Conservation (phyloP, 2,888 invertebrate genomes). For the Epinotia nisella region DNA sequence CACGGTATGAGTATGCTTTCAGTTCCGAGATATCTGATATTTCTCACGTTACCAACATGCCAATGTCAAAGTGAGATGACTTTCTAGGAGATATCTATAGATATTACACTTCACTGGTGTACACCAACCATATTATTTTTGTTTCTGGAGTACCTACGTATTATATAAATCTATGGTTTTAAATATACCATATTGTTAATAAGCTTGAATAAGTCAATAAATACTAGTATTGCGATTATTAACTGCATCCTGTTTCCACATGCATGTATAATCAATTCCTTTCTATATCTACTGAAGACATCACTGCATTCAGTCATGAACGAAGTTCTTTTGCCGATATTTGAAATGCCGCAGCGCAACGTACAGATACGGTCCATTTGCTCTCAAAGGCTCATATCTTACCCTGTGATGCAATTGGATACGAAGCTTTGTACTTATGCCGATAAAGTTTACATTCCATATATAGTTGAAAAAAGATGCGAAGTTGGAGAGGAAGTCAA, state of each 20-base stretch:
- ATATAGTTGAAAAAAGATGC: not conserved
- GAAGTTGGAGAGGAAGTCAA: not conserved
- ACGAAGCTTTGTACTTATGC: not conserved
- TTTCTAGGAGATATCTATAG: conserved; percentile 11
- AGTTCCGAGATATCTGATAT: conserved; percentile 59
- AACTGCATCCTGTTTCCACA: conserved; percentile 11
- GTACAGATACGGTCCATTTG: conserved; percentile 15
- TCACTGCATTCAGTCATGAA: conserved; percentile 35
- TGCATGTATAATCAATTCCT: conserved; percentile 10
- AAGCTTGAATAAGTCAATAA: not conserved
- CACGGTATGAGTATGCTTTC: conserved; percentile 59
- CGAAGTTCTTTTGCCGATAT: conserved; percentile 30
- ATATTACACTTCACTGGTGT: not conserved
- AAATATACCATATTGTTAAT: not conserved
- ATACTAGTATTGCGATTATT: not conserved
- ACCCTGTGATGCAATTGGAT: not conserved
- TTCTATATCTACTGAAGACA: conserved; percentile 35
- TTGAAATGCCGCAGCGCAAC: conserved; percentile 30
- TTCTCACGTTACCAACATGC: conserved; percentile 59
- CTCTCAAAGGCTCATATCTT: conserved; percentile 8
- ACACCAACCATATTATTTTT: not conserved
- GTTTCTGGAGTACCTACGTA: not conserved
- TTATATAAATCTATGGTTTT: not conserved
- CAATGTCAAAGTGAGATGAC: conserved; percentile 48
- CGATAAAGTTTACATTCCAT: conserved; percentile 8